These are phyloP conservation scores for Nothoprocta pentlandii DNA, from an alignment of 2,113 vertebrate species.

Conservation along the genomic window DNA sequence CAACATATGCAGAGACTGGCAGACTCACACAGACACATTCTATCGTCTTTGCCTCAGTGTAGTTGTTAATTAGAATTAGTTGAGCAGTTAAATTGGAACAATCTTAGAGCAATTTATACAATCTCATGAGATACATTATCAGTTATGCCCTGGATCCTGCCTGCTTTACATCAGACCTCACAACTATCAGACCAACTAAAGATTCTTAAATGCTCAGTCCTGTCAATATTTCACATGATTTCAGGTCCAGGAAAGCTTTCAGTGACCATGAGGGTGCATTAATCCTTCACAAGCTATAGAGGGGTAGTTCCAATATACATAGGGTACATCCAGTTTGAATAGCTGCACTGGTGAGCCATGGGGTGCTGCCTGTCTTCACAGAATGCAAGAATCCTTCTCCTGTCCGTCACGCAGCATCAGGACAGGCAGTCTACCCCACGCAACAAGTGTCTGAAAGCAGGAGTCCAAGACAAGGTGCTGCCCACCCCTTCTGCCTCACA, in stretches of 20 bases:
- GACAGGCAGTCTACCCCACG: not conserved
- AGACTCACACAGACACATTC: not conserved
- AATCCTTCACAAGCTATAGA: not conserved
- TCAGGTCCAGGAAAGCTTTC: not conserved
- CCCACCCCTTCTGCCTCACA: not conserved
- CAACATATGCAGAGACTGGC: not conserved
- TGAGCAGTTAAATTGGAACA: slow-evolving; percentile 17
- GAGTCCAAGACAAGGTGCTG: not conserved
- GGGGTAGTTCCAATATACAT: not conserved
- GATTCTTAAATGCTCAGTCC: not conserved
- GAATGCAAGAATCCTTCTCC: not conserved
- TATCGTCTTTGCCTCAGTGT: not conserved
- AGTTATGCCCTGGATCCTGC: slow-evolving; percentile 5
- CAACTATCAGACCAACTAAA: not conserved
- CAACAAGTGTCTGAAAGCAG: not conserved
- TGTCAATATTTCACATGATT: not conserved
- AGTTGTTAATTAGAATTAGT: slow-evolving; percentile 53
- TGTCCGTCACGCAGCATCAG: not conserved
- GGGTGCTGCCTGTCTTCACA: not conserved
- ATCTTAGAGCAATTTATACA: slow-evolving; percentile 48
- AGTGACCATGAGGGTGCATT: not conserved
- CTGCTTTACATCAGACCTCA: not conserved
- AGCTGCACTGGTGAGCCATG: not conserved
- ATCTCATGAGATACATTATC: slow-evolving; percentile 50
- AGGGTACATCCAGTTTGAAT: not conserved